phyloP scores from a whole-genome alignment of 1,140 invertebrate species.

The Delia radicum region DNA sequence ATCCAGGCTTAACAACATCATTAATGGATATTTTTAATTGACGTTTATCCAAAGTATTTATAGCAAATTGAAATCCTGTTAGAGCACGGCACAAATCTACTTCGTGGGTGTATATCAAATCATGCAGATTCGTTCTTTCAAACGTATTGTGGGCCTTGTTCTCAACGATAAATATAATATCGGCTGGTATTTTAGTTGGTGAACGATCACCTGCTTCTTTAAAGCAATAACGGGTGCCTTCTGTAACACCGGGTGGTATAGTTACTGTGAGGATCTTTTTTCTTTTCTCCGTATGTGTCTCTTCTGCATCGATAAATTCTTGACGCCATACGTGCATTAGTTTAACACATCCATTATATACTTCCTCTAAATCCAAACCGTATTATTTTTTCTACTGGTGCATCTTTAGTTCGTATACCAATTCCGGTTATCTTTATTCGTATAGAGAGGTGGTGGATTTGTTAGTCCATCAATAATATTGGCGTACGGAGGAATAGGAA shows the following conservation, averaged over 20 bases:
- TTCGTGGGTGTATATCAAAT: conserved; percentile 65
- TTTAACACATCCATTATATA: conserved; percentile 76
- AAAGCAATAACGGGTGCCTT: conserved; percentile 68
- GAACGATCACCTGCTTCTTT: conserved; percentile 80
- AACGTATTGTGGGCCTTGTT: conserved; percentile 80
- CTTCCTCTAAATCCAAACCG: conserved; percentile 75
- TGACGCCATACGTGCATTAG: conserved; percentile 81
- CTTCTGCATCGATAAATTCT: conserved; percentile 67
- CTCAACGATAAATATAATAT: conserved; percentile 83
- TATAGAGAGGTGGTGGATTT: conserved; percentile 62
- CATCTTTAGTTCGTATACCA: conserved; percentile 66
- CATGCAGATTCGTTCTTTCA: conserved; percentile 63
- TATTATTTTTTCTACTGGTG: conserved; percentile 65
- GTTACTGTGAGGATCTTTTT: conserved; percentile 79
- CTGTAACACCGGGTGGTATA: conserved; percentile 74
- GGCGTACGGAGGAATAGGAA: conserved; percentile 77
- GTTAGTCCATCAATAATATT: conserved; percentile 67
- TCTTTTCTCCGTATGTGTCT: conserved; percentile 61
- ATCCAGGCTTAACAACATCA: conserved; percentile 67
- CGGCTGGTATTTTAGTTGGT: conserved; percentile 74
- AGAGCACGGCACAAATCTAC: conserved; percentile 68
- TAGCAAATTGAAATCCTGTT: conserved; percentile 63
- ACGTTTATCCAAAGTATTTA: conserved; percentile 69
- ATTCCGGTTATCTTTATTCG: conserved; percentile 57
- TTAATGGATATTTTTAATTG: conserved; percentile 67